phyloP scores from a whole-genome alignment of 2,113 vertebrate species.

The Tenrec ecaudatus region DNA sequence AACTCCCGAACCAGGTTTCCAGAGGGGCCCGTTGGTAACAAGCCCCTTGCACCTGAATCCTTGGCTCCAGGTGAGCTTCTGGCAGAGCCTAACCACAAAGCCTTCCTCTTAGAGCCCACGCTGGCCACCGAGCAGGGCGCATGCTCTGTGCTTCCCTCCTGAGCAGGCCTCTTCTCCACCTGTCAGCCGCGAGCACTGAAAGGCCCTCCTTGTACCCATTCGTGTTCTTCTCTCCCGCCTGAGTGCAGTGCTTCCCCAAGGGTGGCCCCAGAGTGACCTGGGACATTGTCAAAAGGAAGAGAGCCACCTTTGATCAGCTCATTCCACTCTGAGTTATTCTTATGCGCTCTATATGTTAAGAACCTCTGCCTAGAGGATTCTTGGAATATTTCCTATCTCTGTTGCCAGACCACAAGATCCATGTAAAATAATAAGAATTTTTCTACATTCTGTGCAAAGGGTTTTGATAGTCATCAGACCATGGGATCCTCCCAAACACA shows the following conservation, averaged over 20 bases:
- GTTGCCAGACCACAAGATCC: not conserved
- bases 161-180: not conserved
- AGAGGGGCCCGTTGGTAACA: not conserved
- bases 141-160: not conserved
- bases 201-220: not conserved
- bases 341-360: not conserved
- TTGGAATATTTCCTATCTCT: not conserved
- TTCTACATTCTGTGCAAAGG: conserved; percentile 37
- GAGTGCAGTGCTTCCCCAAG: too few species aligned
- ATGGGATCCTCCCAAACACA: not conserved
- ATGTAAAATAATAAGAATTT: conserved; percentile 23
- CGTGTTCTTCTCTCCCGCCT: not conserved
- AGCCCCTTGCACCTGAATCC: rapidly evolving
- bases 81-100: not conserved
- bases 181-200: not conserved
- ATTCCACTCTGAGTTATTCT: not conserved
- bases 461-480: not conserved
- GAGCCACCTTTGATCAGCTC: not conserved
- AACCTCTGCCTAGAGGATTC: not conserved
- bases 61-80: not conserved
- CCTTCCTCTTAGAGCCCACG: not conserved
- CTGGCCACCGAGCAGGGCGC: too few species aligned
- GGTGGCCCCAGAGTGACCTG: not conserved
- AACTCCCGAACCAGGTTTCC: not conserved
- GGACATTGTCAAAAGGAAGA: not conserved